Evolutionary conservation across 2,888 invertebrate species (phyloP), one percentile per base, ranked within the genome.

Genomic region (Alloplasta piceator): DNA sequence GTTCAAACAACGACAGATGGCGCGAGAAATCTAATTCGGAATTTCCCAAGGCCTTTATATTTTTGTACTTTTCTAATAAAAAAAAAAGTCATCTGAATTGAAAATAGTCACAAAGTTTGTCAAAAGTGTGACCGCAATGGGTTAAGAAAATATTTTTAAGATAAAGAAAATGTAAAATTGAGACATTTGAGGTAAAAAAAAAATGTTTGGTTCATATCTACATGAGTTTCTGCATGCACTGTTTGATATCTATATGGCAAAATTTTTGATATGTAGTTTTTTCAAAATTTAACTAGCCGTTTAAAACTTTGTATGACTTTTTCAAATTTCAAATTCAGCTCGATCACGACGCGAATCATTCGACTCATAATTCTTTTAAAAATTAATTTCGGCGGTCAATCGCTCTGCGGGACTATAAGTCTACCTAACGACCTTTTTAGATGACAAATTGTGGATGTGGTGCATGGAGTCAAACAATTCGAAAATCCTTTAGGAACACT

Each of bases 391-490:
- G 71, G 50, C 39, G 36, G 41, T 55, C 16, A 50, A 67, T 77
- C 67, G 72, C 55, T 52, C 7, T 14, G 14, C 12, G 26, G 67
- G 61, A 71, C 74, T 78, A 68, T 64, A 78, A 78, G 67, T 71
- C 43, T 82, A 61, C 71, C 71, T 82, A 72, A 82, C 86, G 82
- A 86, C 88, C 83, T 91, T 92, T 67, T 86, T 92, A 92, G 92
- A 92, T 92, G 90, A 87, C 90, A 89, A 87, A 89, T 84, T 90
- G 90, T 89, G 91, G 91, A 90, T 92, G 91, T 89, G 89, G 89
- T 91, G 91, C 92, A 92, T 92, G 92, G 92, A 84, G 85, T 87
- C 88, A 87, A 86, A 90, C 89, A 91, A 83, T 91, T 85, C 91
- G 87, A 90, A 92, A 91, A 86, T 84, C 86, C 88, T 87, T 91